Base-by-base conservation (phyloP, 2,113 vertebrate genomes). In the Astur gentilis region DNA sequence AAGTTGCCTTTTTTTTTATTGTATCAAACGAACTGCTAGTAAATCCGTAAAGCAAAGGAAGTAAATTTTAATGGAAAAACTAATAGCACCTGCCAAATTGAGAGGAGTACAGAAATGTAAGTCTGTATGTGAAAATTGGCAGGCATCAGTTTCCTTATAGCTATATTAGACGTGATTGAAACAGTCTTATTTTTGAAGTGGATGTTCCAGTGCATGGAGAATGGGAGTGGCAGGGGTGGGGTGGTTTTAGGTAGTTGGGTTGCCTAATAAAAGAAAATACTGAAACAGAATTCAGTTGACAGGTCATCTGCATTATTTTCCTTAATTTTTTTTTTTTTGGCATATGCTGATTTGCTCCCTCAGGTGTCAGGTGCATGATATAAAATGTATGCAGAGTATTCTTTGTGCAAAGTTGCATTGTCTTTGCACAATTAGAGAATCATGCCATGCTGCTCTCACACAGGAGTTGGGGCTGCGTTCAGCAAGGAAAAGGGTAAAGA, bases 151-250 rank as follows among this genome's bases (percentile, higher is more conserved):
- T 97, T 95, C 45, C 38, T 73, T 83, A 34, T 47, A 67, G 60
- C 89, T 45, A 2, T 64, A 10, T 49, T n/a, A 73, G 90, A 54
- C 23, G 2, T n/a, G 42, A 70, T 73, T 94, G 82, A 95, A 96
- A 95, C 73, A 93, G 66, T 69, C 49, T 72, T 69, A 83, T 54
- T 96, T 95, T 55, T 91, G 71, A 94, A 91, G 70, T 87, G 81
- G 84, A 94, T 83, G 36, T 96, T 95, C 54, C 52, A 77, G 81
- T 76, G 66, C n/a, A 42, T 16, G 54, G 52, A 73, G 84, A 65
- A 83, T 82, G 66, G 93, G 95, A 96, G 91, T 94, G 92, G 87
- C 70, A 94, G 49, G 80, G 90, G 88, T 67, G 87, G 87, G 49
- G 89, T 73, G 36, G 21, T 36, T 83, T 92, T 77, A 92, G 89